Conservation (phyloP, 2,888 invertebrate genomes). For the Itoplectis maculator region DNA sequence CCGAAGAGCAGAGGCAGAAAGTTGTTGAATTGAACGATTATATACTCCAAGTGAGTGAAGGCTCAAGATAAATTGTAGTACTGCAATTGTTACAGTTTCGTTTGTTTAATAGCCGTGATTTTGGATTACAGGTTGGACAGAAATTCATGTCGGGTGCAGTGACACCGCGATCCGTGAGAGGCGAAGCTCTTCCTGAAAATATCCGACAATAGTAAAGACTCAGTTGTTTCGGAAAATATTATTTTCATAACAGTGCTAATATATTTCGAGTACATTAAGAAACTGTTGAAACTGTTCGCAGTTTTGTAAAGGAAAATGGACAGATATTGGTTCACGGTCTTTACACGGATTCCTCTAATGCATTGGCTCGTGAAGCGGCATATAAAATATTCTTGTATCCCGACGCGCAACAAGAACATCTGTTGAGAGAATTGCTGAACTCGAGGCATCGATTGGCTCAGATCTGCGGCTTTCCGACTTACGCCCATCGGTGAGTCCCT, state of each 20-base stretch:
- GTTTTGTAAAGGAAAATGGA: constrained; percentile 89
- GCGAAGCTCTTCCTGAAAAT: constrained; percentile 89
- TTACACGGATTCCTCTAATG: constrained; percentile 93
- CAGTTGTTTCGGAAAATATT: constrained; percentile 22
- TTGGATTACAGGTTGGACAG: constrained; percentile 88
- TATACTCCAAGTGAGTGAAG: constrained; percentile 88
- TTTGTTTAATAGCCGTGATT: neutral
- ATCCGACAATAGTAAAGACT: constrained; percentile 89
- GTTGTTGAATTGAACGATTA: constrained; percentile 95
- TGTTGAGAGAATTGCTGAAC: constrained; percentile 90
- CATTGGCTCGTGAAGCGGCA: constrained; percentile 93
- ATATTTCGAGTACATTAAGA: neutral
- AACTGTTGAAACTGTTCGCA: constrained; percentile 74
- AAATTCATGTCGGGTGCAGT: constrained; percentile 92
- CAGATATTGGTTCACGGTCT: constrained; percentile 92
- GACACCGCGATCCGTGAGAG: constrained; percentile 89
- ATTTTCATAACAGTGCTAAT: neutral
- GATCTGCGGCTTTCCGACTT: constrained; percentile 95
- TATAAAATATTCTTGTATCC: constrained; percentile 94
- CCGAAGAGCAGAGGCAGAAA: constrained; percentile 88
- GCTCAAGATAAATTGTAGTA: neutral
- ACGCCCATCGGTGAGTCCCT: constrained; percentile 90
- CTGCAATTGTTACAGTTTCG: no score
- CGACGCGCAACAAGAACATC: constrained; percentile 90
- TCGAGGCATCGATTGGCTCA: constrained; percentile 92